Percentiles rank a stretch among this genome's conserved stretches.
phyloP scores from a whole-genome alignment of 2,113 vertebrate species.

The Burhinus oedicnemus region DNA sequence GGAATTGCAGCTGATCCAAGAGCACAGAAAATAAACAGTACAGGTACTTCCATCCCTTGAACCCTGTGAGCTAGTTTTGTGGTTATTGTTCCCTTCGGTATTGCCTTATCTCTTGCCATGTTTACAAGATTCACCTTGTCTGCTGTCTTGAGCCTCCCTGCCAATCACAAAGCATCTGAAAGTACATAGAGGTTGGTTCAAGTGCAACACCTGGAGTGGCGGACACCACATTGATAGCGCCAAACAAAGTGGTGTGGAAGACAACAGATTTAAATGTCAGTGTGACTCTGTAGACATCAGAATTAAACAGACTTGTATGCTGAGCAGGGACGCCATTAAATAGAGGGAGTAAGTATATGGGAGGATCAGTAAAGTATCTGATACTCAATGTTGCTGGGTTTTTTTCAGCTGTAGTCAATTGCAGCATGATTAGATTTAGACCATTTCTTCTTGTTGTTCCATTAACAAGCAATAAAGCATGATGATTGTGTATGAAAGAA shows the following conservation, averaged over 20 bases:
- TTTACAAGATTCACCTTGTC: conserved; percentile 53
- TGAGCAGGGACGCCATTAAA: not conserved
- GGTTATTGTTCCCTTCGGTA: not conserved
- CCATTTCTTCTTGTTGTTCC: conserved; percentile 13
- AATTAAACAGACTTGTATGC: not conserved
- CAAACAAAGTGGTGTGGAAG: not conserved
- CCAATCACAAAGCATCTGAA: not conserved
- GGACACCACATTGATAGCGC: rapidly evolving
- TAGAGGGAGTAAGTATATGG: not conserved
- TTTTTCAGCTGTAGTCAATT: not conserved
- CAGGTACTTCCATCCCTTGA: conserved; percentile 16
- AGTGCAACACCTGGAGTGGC: not conserved
- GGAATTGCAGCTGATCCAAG: conserved; percentile 52
- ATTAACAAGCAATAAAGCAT: conserved; percentile 46
- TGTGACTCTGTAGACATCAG: not conserved
- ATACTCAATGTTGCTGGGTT: rapidly evolving
- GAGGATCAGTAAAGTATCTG: not conserved
- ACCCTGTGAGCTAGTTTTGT: conserved; percentile 30
- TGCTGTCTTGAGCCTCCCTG: conserved; percentile 24
- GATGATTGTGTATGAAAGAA: not conserved
- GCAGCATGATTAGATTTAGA: conserved; percentile 44
- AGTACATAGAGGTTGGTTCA: not conserved
- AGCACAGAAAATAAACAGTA: conserved; percentile 48
- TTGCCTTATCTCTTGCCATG: conserved; percentile 42
- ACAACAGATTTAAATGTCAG: not conserved